Evolutionary conservation across 2,888 invertebrate genomes (phyloP), one percentile per base, ranked within the genome.

Genomic region (Sphaeridia pumilis): DNA sequence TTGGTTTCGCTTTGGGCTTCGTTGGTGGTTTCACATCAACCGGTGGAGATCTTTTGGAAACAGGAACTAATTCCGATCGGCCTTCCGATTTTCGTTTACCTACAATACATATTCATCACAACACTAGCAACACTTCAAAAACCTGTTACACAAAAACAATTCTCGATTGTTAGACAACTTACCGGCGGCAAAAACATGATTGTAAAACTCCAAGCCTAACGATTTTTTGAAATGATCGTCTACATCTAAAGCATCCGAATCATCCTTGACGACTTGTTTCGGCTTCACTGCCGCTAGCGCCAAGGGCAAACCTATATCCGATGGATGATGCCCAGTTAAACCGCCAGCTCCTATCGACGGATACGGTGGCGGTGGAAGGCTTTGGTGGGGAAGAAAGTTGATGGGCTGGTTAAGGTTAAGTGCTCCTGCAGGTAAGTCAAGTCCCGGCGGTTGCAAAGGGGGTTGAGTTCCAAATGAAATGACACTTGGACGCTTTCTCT

Each of bases 201-300:
- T 27, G 20, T 45, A 45, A 17, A 45, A 45, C 28, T 45, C 25
- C 20, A 69, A 69, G 17, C 92, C 92, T 58, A 94, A 76, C 1
- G 92, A 92, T 58, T 92, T 81, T 52, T 92, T 78, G 73, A 94
- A 94, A 73, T 94, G 93, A 70, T 94, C 94, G 72, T 94, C 93
- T 67, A 93, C 90, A 52, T 87, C 87, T 12, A 87, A 87, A 25
- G 26, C 36, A 46, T 20, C 34, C 3, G 28, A 12, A 17, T 46
- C 34, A 10, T 34, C 22, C 10, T 14, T n/a, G 10, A 28, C 25
- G n/a, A n/a, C n/a, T n/a, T n/a, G n/a, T n/a, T n/a, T n/a, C n/a
- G n/a, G n/a, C n/a, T n/a, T n/a, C n/a, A n/a, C n/a, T n/a, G n/a
- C n/a, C n/a, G n/a, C n/a, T n/a, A n/a, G n/a, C n/a, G n/a, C n/a